These are phyloP conservation scores for Drosophila melanosoma DNA, from an alignment of 2,888 invertebrate genomes.

Conservation along the genomic window DNA sequence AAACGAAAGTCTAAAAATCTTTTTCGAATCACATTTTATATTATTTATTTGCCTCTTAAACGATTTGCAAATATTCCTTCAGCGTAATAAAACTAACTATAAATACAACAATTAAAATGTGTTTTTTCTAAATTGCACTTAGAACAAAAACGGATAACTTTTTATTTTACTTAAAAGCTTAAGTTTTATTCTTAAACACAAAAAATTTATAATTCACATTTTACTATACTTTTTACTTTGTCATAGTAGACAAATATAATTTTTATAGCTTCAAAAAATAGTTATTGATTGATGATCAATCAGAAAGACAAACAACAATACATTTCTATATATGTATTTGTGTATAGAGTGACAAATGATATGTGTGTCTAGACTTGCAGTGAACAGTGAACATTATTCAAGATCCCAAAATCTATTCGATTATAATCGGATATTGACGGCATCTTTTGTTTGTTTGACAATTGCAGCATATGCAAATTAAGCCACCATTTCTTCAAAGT, in stretches of 20 bases:
- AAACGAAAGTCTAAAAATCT: neutral
- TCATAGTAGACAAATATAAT: neutral
- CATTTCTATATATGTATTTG: neutral
- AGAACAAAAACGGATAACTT: neutral
- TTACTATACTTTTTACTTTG: no score
- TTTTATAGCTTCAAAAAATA: neutral
- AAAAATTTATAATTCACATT: neutral
- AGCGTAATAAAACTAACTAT: neutral
- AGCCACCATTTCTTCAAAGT: neutral
- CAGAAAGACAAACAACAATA: neutral
- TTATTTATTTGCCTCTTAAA: neutral
- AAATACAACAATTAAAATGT: neutral
- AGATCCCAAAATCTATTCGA: constrained; percentile 1
- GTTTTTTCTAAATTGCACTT: neutral
- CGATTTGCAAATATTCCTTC: neutral
- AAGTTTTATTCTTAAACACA: neutral
- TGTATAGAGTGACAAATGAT: neutral
- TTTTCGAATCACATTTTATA: neutral
- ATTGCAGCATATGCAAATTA: constrained; percentile 1
- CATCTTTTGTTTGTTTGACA: constrained; percentile 5
- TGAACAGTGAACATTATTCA: neutral
- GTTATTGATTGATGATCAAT: neutral
- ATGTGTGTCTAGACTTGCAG: constrained; percentile 17
- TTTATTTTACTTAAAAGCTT: neutral
- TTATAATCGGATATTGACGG: constrained; percentile 27